Evolutionary conservation across 2,888 invertebrate species (phyloP).

Genomic region (Halictus quadricinctus): DNA sequence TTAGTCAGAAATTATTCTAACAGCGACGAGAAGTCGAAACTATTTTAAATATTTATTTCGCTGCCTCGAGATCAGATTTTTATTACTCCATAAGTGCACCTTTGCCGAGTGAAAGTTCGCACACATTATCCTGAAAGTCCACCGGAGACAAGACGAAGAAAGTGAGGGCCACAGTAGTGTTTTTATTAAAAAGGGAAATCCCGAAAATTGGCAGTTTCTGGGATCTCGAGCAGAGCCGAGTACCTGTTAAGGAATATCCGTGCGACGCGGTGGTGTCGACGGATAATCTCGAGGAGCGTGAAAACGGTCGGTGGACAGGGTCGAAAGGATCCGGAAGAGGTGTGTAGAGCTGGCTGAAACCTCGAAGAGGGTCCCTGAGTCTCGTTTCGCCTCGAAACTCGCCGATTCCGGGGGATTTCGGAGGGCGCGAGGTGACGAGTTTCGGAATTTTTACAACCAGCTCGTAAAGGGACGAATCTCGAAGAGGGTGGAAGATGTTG

Average conservation of each 20-base stretch:
- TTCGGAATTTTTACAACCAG: slow-evolving; percentile 11
- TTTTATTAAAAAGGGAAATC: neutral
- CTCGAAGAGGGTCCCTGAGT: neutral
- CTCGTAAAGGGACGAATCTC: neutral
- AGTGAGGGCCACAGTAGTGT: neutral
- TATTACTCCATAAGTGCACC: no score
- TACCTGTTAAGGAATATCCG: neutral
- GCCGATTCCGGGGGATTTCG: neutral
- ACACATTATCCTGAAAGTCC: neutral
- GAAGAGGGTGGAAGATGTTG: neutral
- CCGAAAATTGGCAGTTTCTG: neutral
- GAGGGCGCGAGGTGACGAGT: slow-evolving; percentile 1
- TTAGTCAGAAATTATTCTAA: no score
- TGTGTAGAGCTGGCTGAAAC: neutral
- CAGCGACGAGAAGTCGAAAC: no score
- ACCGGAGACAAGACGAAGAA: neutral
- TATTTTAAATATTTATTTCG: no score
- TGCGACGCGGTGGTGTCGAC: neutral
- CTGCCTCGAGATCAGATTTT: no score
- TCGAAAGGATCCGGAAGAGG: neutral
- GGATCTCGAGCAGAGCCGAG: neutral
- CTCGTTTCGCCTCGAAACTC: neutral
- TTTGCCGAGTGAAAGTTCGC: neutral
- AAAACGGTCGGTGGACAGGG: neutral
- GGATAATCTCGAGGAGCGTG: slow-evolving; percentile 3